These are phyloP conservation scores for Leptura quadrifasciata DNA, from an alignment of 2,888 invertebrate genomes.

Conservation along the genomic window DNA sequence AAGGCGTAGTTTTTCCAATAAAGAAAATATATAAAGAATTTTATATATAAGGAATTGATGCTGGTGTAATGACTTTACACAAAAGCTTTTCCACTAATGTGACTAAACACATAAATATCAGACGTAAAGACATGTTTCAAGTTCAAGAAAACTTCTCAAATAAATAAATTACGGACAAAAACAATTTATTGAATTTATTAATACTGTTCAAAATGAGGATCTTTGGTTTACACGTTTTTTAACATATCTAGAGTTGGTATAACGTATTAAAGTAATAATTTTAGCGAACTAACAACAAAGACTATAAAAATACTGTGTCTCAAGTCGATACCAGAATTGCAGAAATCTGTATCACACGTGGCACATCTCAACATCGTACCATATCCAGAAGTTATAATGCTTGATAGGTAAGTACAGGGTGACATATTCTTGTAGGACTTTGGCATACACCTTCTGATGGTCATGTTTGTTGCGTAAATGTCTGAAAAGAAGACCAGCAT, in stretches of 20 bases:
- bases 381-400: constrained; percentile 18
- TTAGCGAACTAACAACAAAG: constrained; percentile 12
- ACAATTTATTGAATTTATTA: background rate
- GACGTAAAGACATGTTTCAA: no score
- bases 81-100: no score
- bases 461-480: constrained; percentile 36
- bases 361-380: constrained; percentile 43
- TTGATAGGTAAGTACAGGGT: constrained; percentile 35
- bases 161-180: no score
- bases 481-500: constrained; percentile 33
- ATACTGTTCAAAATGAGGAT: background rate
- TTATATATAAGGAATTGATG: no score
- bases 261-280: constrained; percentile 17
- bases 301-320: constrained; percentile 17
- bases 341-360: constrained; percentile 46
- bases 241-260: background rate
- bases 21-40: no score
- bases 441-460: constrained; percentile 45
- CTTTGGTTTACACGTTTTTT: background rate
- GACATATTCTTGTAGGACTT: constrained; percentile 31
- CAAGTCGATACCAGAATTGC: constrained; percentile 43
- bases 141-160: no score
- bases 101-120: no score
- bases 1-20: no score
- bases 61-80: no score